Conservation (phyloP, 2,888 invertebrate genomes). For the Ochropleura plecta region DNA sequence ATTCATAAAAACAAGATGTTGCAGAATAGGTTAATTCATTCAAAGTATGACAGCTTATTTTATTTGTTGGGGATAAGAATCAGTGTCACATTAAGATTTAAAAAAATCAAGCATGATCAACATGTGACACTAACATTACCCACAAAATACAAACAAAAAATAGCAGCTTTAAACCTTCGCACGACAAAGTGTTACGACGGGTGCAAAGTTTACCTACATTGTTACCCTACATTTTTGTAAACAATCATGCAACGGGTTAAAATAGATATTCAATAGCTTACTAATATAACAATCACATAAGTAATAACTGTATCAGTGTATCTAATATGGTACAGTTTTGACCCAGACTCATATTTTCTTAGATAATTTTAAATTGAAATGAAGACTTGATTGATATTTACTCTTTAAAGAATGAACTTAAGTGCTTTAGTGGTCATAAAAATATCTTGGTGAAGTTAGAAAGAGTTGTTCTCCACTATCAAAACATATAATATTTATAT, state of each 20-base stretch:
- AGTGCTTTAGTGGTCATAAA: not conserved
- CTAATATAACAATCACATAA: not conserved
- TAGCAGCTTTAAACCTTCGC: too few species aligned
- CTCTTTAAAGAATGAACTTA: not conserved
- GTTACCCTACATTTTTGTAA: too few species aligned
- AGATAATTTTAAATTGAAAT: not conserved
- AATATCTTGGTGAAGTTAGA: not conserved
- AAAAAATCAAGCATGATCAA: too few species aligned
- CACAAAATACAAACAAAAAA: too few species aligned
- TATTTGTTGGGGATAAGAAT: too few species aligned
- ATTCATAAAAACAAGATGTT: slow-evolving; percentile 3
- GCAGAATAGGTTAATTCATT: not conserved
- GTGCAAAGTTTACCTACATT: too few species aligned
- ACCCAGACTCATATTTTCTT: not conserved
- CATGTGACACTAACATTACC: too few species aligned
- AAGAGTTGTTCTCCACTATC: not conserved
- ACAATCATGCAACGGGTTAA: too few species aligned
- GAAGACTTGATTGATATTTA: not conserved
- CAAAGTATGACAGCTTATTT: not conserved
- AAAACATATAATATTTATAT: not conserved
- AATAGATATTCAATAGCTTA: not conserved
- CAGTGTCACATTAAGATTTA: too few species aligned
- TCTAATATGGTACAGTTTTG: not conserved
- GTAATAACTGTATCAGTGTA: not conserved
- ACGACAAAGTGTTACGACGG: too few species aligned